Evolutionary conservation across 2,888 invertebrate species (phyloP), one percentile per base, ranked within the genome.

Genomic region (Macrophya annulata): DNA sequence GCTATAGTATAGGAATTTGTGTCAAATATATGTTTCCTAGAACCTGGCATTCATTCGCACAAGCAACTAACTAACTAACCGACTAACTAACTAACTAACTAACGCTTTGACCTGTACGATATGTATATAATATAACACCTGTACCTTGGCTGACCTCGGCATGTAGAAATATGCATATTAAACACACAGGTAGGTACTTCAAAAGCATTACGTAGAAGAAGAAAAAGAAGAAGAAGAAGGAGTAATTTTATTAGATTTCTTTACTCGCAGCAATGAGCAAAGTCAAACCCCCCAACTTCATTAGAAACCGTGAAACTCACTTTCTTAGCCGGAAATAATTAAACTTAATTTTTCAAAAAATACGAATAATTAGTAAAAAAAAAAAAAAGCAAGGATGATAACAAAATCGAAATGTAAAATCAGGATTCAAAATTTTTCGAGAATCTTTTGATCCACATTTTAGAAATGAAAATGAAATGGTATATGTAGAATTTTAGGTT

Each of bases 91-190:
- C 4, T 31, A 68, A 68, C 17, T 12, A 68, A 37, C 51, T 5
- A 77, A 77, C 37, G 43, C 17, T 55, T 37, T 31, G 31, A 77
- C 31, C 45, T 45, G 21, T n/a, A 43, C 1, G 37, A 55, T 37
- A 31, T 25, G 55, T 21, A 55, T 77, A 55, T 77, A 77, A 77
- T 55, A 55, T 74, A 74, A 17, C 55, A 37, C n/a, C 74, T 21
- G 76, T 77, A 77, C 77, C 77, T 55, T 77, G 10, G 51, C 77
- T 77, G 77, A 77, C 77, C 77, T 77, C 77, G 77, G 77, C 31
- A 15, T 37, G n/a, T 37, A 77, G 72, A 45, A 21, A 74, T 45
- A 45, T 74, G 45, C 72, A 74, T 45, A 45, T 74, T 74, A 45
- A n/a, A 25, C 40, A 48, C 51, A 25, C 25, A 17, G 55, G 8